phyloP scores from a whole-genome alignment of 1,140 invertebrate genomes.

The Zophobas atratus region DNA sequence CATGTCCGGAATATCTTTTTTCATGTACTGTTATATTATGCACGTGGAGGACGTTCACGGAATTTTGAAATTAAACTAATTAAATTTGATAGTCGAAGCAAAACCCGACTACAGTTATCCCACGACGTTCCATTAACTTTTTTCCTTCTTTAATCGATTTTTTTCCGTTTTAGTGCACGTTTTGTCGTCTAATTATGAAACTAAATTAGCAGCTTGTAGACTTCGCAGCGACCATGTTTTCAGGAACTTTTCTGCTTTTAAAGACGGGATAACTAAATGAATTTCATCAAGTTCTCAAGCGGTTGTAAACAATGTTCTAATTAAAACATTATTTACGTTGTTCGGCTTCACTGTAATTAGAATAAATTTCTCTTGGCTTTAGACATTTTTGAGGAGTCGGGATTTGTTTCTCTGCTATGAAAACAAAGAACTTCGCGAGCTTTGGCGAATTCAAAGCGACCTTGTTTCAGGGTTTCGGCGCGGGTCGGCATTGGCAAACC shows the following conservation, averaged over 20 bases:
- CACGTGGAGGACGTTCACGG: neutral
- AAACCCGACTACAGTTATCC: neutral
- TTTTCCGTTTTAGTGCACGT: too few relatives aligned
- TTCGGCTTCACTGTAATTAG: constrained; percentile 2
- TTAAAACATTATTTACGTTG: constrained; percentile 35
- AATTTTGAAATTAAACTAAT: neutral
- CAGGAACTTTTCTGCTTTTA: neutral
- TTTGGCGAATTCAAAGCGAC: too few relatives aligned
- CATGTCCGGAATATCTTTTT: constrained; percentile 11
- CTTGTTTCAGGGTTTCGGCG: too few relatives aligned
- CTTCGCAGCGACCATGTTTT: neutral
- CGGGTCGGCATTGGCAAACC: too few relatives aligned
- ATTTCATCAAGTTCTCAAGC: constrained; percentile 3
- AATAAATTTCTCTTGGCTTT: neutral
- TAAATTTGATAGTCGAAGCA: neutral
- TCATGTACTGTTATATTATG: neutral
- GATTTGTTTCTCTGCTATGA: neutral
- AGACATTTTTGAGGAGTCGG: neutral
- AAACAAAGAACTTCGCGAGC: neutral
- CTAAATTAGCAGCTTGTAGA: too few relatives aligned
- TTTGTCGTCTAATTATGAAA: too few relatives aligned
- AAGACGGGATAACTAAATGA: neutral
- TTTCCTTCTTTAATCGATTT: neutral
- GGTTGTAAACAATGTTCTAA: constrained; percentile 31
- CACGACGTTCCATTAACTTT: neutral